Base-by-base conservation (phyloP, 2,888 invertebrate species). In the Sympetrum striolatum region DNA sequence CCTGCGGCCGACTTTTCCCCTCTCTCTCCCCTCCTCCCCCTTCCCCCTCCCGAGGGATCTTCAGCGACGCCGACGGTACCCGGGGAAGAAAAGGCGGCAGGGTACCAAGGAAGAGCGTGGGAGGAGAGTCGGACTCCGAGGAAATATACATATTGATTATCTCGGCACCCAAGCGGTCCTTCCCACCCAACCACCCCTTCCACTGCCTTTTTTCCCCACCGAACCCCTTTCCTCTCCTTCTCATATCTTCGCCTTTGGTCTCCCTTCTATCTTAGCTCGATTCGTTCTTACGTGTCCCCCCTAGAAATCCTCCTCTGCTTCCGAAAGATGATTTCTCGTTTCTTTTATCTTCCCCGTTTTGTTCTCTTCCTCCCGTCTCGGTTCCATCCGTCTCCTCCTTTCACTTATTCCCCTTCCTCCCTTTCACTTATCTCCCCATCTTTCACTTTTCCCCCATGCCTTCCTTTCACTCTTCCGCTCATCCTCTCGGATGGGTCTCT, bases 111-210 rank as follows among this genome's bases (percentile, higher is more conserved):
- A 35, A 22, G 82, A 53, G 53, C 48, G 81, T 48, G 53, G 81
- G 58, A 31, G 82, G 31, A 58, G 53, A 82, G 82, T 58, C 82
- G 86, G 86, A 86, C 86, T 60, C 60, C 64, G 86, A 86, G 86
- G 86, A 86, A 86, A 86, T 86, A 86, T 86, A 86, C 86, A 86
- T 86, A 86, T 86, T 86, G 86, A 86, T 86, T 86, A 86, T 86
- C 86, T 86, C 86, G 86, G 86, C 86, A 86, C 86, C 86, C 86
- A 82, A 82, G 58, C 58, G 58, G 58, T 60, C 58, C 25, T 60
- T 60, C 58, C 82, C 82, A 58, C 81, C 81, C 82, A n/a, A 37
- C 39, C 25, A 44, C 25, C 81, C 44, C 81, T n/a, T 12, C 48
- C 81, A 4, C 44, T 44, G 44, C 4, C 44, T 44, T 44, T 44